phyloP scores from a whole-genome alignment of 2,888 invertebrate species.

The Neoaliturus tenellus region DNA sequence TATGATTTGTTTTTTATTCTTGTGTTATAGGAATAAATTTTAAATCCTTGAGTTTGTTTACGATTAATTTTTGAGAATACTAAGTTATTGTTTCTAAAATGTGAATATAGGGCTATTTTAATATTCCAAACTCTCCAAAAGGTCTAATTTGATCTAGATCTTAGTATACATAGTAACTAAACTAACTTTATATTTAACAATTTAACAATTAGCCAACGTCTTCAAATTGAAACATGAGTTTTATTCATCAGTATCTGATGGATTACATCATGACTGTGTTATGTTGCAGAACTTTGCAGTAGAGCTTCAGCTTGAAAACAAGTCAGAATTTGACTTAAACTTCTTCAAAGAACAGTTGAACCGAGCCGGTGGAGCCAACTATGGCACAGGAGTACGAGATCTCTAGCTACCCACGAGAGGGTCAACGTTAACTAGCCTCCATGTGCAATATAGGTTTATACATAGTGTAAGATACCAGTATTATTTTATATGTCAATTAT shows the following conservation, averaged over 20 bases:
- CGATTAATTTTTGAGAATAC: too few species aligned
- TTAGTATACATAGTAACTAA: too few species aligned
- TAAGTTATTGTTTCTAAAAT: too few species aligned
- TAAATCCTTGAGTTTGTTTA: too few species aligned
- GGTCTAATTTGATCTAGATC: too few species aligned
- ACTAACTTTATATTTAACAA: too few species aligned
- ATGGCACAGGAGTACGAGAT: constrained; percentile 85
- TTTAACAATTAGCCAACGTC: too few species aligned
- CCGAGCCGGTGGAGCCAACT: constrained; percentile 87
- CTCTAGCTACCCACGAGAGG: constrained; percentile 6
- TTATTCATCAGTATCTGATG: neutral
- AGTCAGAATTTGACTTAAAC: constrained; percentile 82
- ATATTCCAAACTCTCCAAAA: too few species aligned
- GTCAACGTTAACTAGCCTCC: neutral
- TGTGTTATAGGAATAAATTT: too few species aligned
- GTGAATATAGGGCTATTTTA: too few species aligned
- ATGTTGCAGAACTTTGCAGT: constrained; percentile 84
- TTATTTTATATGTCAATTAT: neutral
- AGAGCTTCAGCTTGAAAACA: constrained; percentile 83
- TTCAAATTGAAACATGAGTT: too few species aligned
- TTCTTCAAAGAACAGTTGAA: constrained; percentile 82
- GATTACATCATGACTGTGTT: constrained; percentile 63
- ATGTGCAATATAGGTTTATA: constrained; percentile 44
- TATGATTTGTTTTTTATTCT: too few species aligned
- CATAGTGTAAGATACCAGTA: constrained; percentile 12